Base-by-base conservation (phyloP, 2,113 vertebrate genomes). In the Psammodynastes pulverulentus region DNA sequence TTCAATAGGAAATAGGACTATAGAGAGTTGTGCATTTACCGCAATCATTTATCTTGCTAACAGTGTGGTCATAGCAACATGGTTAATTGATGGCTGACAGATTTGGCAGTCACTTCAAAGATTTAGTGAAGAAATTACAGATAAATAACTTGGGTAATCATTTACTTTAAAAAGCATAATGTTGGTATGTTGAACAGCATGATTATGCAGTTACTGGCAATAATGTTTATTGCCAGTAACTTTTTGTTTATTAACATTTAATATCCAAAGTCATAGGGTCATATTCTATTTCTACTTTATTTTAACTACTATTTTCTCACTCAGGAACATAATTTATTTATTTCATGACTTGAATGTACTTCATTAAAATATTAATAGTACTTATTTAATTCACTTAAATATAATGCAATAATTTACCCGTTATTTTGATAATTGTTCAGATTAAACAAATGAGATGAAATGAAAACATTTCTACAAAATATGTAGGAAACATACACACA, bases 21-120 rank as follows among this genome's bases (percentile, higher is more conserved):
- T 0, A 46, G n/a, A n/a, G 91, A 92, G 51, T 34, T 67, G 67
- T 92, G 86, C 91, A 89, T 92, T 54, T 89, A 84, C 86, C 89
- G 91, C 62, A 92, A 51, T 89, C 87, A 92, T 92, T 92, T 52
- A 89, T 92, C 91, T 92, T 89, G 52, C 39, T 88, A 87, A 56
- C 87, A 84, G 49, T 88, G 87, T 92, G 43, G 67, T 56, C 91
- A 92, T 92, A 72, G 87, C 51, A 92, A 92, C 87, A 53, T 89
- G 51, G 17, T 89, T 92, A 92, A 89, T 92, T 92, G 87, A 92
- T 92, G 87, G 91, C 51, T 89, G 91, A 89, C 87, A 62, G 90
- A 86, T 46, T 89, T 92, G 87, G 87, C 87, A 92, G 49, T 51
- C 87, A 84, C 79, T 29, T 92, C 62, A 56, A 89, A 92, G 87